These are phyloP conservation scores for Periplaneta americana DNA, from an alignment of 1,140 invertebrate genomes.

Conservation along the genomic window DNA sequence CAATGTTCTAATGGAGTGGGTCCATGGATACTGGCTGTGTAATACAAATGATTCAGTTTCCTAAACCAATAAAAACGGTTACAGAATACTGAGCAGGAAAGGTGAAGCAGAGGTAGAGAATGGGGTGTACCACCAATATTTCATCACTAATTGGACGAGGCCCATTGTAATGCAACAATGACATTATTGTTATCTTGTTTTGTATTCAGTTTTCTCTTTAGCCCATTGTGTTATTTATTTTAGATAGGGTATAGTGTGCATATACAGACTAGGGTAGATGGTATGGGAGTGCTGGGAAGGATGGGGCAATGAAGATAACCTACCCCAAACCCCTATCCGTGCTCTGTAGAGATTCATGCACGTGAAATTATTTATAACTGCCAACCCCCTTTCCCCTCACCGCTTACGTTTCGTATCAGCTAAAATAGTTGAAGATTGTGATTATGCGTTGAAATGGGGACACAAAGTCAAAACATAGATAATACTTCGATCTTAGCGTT, in stretches of 20 bases:
- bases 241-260: background rate
- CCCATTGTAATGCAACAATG: background rate
- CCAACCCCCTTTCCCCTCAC: no score
- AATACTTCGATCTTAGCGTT: no score
- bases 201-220: background rate
- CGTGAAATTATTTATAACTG: background rate
- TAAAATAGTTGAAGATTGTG: no score
- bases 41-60: no score
- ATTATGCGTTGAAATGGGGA: no score
- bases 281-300: background rate
- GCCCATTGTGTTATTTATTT: background rate
- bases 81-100: no score
- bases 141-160: background rate
- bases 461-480: no score
- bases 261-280: no score
- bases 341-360: background rate
- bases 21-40: background rate
- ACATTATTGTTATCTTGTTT: background rate
- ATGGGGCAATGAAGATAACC: background rate
- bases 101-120: background rate
- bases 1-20: background rate
- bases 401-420: no score
- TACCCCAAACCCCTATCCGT: no score
- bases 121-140: background rate
- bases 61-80: background rate